Evolutionary conservation across 53 echinoderm and acorn worm genomes (phyloP).

Genomic region (Temnopleurus reevesii): DNA sequence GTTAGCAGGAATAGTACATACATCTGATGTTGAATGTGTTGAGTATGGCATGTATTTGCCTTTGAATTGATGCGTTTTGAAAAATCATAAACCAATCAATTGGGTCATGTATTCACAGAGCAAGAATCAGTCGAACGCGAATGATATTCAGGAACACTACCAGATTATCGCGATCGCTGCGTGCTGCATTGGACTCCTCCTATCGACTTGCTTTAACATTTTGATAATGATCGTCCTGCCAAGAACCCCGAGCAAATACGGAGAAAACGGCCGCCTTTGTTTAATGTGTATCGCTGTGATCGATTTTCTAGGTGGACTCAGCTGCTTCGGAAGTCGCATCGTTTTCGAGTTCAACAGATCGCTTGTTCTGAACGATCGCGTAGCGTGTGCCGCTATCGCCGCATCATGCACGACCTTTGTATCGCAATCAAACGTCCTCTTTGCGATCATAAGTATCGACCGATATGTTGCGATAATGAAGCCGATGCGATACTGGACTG

Average conservation of each 20-base stretch:
- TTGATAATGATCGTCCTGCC: slow-evolving; percentile 20
- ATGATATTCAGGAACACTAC: not conserved
- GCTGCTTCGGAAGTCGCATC: slow-evolving; percentile 28
- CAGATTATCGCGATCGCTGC: not conserved
- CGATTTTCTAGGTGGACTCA: slow-evolving; percentile 33
- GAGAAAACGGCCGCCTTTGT: slow-evolving; percentile 33
- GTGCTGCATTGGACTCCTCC: not conserved
- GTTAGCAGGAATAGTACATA: not conserved
- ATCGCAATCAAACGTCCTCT: not conserved
- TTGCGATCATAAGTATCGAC: slow-evolving; percentile 14
- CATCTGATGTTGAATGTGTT: not conserved
- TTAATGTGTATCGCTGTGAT: slow-evolving; percentile 24
- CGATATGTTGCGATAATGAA: slow-evolving; percentile 32
- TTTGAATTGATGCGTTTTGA: too few species aligned
- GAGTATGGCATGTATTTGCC: not conserved
- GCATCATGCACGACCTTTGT: slow-evolving; percentile 26
- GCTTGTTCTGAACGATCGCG: not conserved
- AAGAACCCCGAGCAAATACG: not conserved
- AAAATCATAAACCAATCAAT: not conserved
- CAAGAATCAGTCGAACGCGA: not conserved
- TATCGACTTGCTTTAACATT: not conserved
- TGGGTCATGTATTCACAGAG: not conserved
- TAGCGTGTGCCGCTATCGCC: not conserved
- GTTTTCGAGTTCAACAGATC: slow-evolving; percentile 30
- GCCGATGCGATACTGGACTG: slow-evolving; percentile 7